Percentiles rank a stretch among this genome's conserved stretches.
Conservation (phyloP, 2,888 invertebrate species). For the Pammene aurita region DNA sequence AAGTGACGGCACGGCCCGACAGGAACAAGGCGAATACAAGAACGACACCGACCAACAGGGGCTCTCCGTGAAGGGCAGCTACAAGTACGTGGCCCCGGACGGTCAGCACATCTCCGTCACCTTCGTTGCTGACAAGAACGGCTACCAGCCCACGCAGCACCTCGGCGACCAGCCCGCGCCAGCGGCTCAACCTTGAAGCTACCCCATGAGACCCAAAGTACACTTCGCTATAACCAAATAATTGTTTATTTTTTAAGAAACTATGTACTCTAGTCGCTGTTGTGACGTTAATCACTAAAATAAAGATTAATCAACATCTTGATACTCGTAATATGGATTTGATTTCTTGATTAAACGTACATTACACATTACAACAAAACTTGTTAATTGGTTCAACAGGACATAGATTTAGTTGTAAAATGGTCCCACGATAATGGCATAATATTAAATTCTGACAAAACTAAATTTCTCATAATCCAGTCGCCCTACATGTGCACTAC, state of each 20-base stretch:
- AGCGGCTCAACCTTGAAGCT: conserved; percentile 14
- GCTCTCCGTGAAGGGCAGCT: conserved; percentile 84
- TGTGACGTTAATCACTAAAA: conserved; percentile 25
- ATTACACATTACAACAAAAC: no score
- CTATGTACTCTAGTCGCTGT: conserved; percentile 20
- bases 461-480: no score
- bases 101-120: conserved; percentile 85
- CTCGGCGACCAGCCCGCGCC: conserved; percentile 50
- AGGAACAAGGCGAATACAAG: conserved; percentile 86
- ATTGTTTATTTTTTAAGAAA: conserved; percentile 40
- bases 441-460: no score
- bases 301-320: conserved; percentile 36
- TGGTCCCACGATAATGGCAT: no score
- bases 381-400: no score
- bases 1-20: conserved; percentile 85
- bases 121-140: conserved; percentile 85
- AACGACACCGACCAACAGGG: conserved; percentile 86
- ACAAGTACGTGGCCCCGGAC: conserved; percentile 85
- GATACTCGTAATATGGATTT: background rate
- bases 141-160: conserved; percentile 80
- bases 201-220: conserved; percentile 13
- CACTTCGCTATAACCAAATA: conserved; percentile 47
- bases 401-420: no score
- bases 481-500: no score
- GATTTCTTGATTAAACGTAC: background rate